Evolutionary conservation across 2,113 vertebrate genomes (phyloP), one percentile per base, ranked within the genome.

Genomic region (Beaufortia kweichowensis): DNA sequence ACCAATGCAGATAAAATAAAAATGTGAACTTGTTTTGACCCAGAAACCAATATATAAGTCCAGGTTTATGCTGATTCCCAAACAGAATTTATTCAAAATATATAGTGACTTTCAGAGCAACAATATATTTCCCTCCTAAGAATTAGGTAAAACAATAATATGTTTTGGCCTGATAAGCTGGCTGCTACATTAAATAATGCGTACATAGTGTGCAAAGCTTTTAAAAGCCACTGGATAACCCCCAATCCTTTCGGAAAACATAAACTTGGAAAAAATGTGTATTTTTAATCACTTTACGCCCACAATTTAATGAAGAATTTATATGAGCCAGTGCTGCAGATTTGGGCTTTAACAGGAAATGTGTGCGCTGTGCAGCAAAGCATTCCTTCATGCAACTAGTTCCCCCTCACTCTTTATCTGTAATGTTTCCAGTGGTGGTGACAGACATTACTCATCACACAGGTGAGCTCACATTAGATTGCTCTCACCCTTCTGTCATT

Each of bases 391-490:
- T 68, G 28, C n/a, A 50, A 19, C 19, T 5, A 23, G 23, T 35
- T 23, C 12, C 35, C 29, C 7, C 31, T 11, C 23, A 59, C 21
- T 21, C 69, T 71, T 59, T 71, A 59, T 43, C 31, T 66, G 3
- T 31, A 50, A 41, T 41, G 21, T 74, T 67, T 70, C 63, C 10
- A 31, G 53, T 56, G 48, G 35, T 71, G 66, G 71, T 53, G 53
- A 74, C 26, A 11, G 57, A 29, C 53, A 62, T 46, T 73, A 35
- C 15, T 75, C 23, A 29, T 59, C 23, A 23, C 56, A 50, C 66
- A 43, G 73, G 73, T 67, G 62, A 76, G 33, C 70, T 67, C 31
- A 48, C 71, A 57, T 71, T 43, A 59, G 59, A 76, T 62, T 76
- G 50, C 72, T 59, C 48, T 68, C 26, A 29, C 72, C 61, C 67